Base-by-base conservation (phyloP, 2,888 invertebrate genomes). In the Cerceris rybyensis region DNA sequence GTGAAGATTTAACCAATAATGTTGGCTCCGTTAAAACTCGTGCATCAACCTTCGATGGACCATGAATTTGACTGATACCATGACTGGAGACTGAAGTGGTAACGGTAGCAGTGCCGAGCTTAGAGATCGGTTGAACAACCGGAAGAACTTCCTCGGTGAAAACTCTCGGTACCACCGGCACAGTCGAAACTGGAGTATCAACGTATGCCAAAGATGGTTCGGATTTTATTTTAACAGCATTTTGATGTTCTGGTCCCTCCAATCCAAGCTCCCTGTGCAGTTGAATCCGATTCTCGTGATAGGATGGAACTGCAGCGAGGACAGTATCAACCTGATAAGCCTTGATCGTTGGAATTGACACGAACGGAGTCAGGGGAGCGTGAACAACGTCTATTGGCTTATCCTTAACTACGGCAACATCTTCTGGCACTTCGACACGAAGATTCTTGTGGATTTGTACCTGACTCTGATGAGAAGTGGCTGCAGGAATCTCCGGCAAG, bases 401-500 rank as follows among this genome's bases (percentile, higher is more conserved):
- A 9, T 5, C 68, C 55, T 75, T 59, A 39, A 8, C 9, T 6
- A 43, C 65, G n/a, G 52, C 55, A 39, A 81, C 76, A 16, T n/a
- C 28, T 49, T 50, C 61, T 14, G 68, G 57, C 28, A 54, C 46
- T 7, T 77, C 59, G 43, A 66, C 52, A 16, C 54, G 71, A 7
- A 66, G 52, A 58, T 43, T 78, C 11, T 74, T 72, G 43, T 88
- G 87, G 50, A 82, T 64, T 73, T 87, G 88, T 66, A 82, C 75
- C 60, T 83, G 85, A 42, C 77, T 85, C 59, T 93, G 91, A 2
- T 91, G 92, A n/a, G 86, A 87, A 7, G 88, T 81, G 7, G 93
- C 90, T 7, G 93, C 91, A 58, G 93, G 92, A 9, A 90, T 80
- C 7, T 79, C 61, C 28, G 11, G 13, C 9, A 61, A n/a, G n/a